Base-by-base conservation (phyloP, 2,113 vertebrate genomes). In the Zosterops lateralis region DNA sequence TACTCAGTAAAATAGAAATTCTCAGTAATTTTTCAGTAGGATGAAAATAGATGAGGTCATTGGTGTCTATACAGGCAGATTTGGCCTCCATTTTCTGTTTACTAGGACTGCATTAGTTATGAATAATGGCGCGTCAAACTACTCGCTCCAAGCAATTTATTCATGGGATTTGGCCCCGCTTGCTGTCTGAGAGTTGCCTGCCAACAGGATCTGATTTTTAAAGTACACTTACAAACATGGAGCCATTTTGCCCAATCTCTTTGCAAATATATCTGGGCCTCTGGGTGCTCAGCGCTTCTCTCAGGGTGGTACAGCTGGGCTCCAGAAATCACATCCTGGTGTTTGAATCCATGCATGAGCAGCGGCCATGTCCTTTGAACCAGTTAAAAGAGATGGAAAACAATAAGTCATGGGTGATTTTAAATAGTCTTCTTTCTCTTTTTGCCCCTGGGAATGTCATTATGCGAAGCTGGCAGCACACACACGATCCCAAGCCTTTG, bases 1-100 rank as follows among this genome's bases (percentile, higher is more conserved):
- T 76, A 25, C 65, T 94, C 79, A n/a, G 57, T 91, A 94, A 95
- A 61, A 28, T 28, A 61, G 58, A 38, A 61, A 38, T 61, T 38
- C 58, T 61, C 58, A 28, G 58, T 38, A 61, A 38, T 38, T 61
- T 61, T 61, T 61, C 58, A 61, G 87, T 94, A 80, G 71, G 93
- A 90, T 92, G 90, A 95, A 95, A 96, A 95, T 84, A 86, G 91
- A 95, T 96, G 87, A 96, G 94, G 84, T 97, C 93, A 95, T 56
- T 93, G 93, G 79, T 95, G 90, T 94, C 94, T 95, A 90, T 94
- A 90, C 87, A 95, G 68, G 87, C 67, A 84, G 82, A 95, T 90
- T 95, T 97, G 95, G 96, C 93, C 87, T 95, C 95, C 94, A 93
- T 95, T 95, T 96, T 95, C 87, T 95, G 93, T 95, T 97, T 97